Evolutionary conservation across 2,888 invertebrate species (phyloP).

Genomic region (Podabrus alpinus): DNA sequence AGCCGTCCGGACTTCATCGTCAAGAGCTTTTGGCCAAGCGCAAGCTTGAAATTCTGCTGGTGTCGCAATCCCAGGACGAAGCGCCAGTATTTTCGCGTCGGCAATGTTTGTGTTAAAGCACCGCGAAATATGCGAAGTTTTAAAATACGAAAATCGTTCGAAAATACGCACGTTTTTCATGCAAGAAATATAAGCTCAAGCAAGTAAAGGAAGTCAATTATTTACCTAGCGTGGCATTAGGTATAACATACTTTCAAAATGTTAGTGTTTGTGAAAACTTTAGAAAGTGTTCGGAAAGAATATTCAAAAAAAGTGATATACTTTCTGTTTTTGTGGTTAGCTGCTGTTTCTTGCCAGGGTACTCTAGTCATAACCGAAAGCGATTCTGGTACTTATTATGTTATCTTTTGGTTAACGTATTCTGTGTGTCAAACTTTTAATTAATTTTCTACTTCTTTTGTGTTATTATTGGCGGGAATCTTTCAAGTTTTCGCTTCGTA

Average conservation of each 20-base stretch:
- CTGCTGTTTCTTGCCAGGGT: conserved; percentile 19
- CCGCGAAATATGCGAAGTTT: conserved; percentile 11
- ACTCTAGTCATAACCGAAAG: conserved; percentile 15
- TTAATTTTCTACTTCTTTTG: conserved; percentile 25
- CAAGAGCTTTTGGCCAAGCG: conserved; percentile 30
- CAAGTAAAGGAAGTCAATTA: background rate
- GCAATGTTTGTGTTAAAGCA: conserved; percentile 24
- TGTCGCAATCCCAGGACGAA: conserved; percentile 30
- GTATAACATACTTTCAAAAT: conserved; percentile 1
- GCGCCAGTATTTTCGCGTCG: conserved; percentile 29
- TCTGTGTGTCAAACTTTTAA: conserved; percentile 20
- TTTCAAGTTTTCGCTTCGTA: conserved; percentile 8
- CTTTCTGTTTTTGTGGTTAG: conserved; percentile 23
- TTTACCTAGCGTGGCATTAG: background rate
- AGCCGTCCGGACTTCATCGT: conserved; percentile 27
- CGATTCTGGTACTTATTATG: conserved; percentile 19
- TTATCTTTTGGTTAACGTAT: conserved; percentile 16
- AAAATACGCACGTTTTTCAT: background rate
- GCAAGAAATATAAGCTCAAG: background rate
- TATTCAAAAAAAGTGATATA: conserved; percentile 10
- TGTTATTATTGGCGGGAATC: conserved; percentile 23
- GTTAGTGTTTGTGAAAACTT: conserved; percentile 25
- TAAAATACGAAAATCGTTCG: conserved; percentile 9
- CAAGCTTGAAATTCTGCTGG: conserved; percentile 27
- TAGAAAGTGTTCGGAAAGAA: conserved; percentile 20